Evolutionary conservation across 2,113 vertebrate genomes (phyloP), one percentile per base, ranked within the genome.

Genomic region (Rostratula benghalensis): DNA sequence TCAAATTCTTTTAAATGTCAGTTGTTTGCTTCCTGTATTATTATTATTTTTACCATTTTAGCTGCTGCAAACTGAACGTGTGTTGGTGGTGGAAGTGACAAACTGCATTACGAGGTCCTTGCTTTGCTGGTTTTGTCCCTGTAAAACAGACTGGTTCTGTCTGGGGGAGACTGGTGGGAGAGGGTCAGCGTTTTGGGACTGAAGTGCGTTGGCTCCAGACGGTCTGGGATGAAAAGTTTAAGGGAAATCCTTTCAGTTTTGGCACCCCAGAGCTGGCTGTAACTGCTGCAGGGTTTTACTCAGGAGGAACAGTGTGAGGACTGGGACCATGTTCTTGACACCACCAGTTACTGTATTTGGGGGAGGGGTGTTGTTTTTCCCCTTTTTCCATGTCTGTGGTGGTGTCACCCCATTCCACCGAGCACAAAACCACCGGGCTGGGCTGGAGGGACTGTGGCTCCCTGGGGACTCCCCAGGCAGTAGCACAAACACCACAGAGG

Each of bases 1-100:
- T 87, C 69, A 63, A 20, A 89, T 9, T 51, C 41, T 81, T 83
- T 68, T 46, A 92, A 94, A 87, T 80, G 68, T 75, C 73, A 68
- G 2, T 35, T 75, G 15, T 70, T 60, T 84, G 20, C 81, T 75
- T 78, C 48, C 60, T 56, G 3, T 31, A 5, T 61, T 54, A 23
- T 82, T 75, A 23, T 53, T 75, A 23, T 53, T 48, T 63, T 75
- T 78, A 27, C 90, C 45, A 22, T 61, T 90, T 73, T 2, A 39
- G 51, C 35, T 59, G 69, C 46, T 3, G 0, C 56, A 37, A 48
- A 35, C 28, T 63, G 75, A 54, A 70, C 91, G 75, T 46, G 64
- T 25, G 1, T 30, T 43, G 33, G 23, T 5, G 27, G 23, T 67
- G 64, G 59, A 31, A 50, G 13, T 7, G 63, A 19, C 35, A 15